A percentile compares a stretch with the other conserved stretches of the same genome.
Evolutionary conservation across 2,113 vertebrate species (phyloP).

Genomic region (Gasterosteus nipponicus): DNA sequence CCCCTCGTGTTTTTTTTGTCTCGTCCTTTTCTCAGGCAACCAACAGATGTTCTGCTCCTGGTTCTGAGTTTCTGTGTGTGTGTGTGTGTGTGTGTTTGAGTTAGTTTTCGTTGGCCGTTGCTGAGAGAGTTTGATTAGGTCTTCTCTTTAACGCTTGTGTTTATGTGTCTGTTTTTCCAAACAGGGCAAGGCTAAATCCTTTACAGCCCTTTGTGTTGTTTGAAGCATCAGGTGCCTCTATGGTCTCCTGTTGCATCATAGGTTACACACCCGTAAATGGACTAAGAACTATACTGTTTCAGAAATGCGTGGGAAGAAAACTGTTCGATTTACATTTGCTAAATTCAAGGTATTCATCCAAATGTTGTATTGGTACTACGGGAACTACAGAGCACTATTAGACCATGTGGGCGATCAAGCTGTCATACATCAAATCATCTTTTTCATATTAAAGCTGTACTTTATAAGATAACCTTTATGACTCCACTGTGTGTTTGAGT

Average conservation of each 20-base stretch:
- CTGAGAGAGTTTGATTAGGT: conserved; percentile 4
- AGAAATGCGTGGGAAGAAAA: background rate
- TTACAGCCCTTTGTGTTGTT: conserved; percentile 9
- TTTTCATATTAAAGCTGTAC: background rate
- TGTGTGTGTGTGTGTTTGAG: conserved; percentile 5
- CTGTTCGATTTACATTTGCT: background rate
- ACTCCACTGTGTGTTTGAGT: conserved; percentile 1
- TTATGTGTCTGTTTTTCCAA: background rate
- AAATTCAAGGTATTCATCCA: background rate
- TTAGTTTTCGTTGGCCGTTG: conserved; percentile 14
- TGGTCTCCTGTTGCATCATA: background rate
- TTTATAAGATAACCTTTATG: conserved; percentile 1
- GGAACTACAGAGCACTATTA: background rate
- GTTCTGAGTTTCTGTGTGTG: background rate
- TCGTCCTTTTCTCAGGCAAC: background rate
- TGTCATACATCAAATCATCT: conserved; percentile 1
- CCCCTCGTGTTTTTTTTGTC: background rate
- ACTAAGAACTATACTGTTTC: conserved; percentile 1
- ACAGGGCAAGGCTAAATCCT: background rate
- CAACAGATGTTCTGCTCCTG: background rate
- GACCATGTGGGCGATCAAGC: background rate
- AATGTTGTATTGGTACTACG: conserved; percentile 2
- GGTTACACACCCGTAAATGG: background rate
- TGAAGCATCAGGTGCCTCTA: conserved; percentile 5
- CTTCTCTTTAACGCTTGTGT: conserved; percentile 2